Conservation (phyloP, 2,888 invertebrate species). For the Neoitamus cyanurus region DNA sequence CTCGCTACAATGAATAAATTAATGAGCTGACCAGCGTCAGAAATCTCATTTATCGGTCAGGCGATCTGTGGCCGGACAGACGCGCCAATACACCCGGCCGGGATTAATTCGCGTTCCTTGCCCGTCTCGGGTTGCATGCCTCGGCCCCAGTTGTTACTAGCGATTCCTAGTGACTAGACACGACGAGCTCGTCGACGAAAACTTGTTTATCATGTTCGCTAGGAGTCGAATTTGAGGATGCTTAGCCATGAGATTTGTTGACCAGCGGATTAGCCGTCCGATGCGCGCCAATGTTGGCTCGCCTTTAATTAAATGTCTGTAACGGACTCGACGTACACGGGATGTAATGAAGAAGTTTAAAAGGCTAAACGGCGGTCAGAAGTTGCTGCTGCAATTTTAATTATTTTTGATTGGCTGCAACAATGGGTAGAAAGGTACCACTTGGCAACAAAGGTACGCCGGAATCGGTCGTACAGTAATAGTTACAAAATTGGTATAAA, state of each 20-base stretch:
- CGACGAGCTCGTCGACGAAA: slow-evolving; percentile 22
- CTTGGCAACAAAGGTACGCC: background rate
- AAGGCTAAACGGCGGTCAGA: slow-evolving; percentile 33
- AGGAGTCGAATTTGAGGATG: slow-evolving; percentile 40
- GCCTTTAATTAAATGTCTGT: slow-evolving; percentile 46
- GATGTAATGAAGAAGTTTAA: slow-evolving; percentile 45
- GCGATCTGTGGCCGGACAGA: slow-evolving; percentile 41
- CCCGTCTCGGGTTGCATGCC: slow-evolving; percentile 38
- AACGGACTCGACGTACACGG: slow-evolving; percentile 23
- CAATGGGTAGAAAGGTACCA: background rate
- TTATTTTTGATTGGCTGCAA: slow-evolving; percentile 26
- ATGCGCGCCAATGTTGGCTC: background rate
- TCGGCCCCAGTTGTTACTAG: slow-evolving; percentile 22
- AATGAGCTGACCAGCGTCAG: slow-evolving; percentile 49
- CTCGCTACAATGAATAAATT: slow-evolving; percentile 53
- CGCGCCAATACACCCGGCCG: slow-evolving; percentile 26
- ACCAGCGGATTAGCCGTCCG: slow-evolving; percentile 18
- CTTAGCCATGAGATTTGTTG: slow-evolving; percentile 43
- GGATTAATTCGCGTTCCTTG: slow-evolving; percentile 29
- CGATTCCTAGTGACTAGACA: slow-evolving; percentile 44
- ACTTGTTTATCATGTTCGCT: slow-evolving; percentile 42
- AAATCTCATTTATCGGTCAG: slow-evolving; percentile 46
- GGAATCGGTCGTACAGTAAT: background rate
- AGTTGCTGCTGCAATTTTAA: slow-evolving; percentile 30
- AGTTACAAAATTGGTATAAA: background rate